phyloP scores from a whole-genome alignment of 1,140 invertebrate species.

The Scylla paramamosain region DNA sequence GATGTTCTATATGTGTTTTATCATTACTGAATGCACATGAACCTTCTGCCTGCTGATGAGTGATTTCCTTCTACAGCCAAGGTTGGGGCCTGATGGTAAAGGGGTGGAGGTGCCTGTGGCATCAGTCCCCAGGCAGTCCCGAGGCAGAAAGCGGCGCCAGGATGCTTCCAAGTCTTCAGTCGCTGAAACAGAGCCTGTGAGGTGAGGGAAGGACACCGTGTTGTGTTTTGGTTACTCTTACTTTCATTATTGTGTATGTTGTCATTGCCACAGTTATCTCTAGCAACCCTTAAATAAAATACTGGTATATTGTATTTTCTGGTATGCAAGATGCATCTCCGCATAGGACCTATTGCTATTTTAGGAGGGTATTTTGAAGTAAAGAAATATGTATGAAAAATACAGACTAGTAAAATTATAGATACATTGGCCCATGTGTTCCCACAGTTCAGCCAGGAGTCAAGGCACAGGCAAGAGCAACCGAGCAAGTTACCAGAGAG shows the following conservation, averaged over 20 bases:
- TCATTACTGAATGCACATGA: too few species aligned
- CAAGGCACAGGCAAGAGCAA: background rate
- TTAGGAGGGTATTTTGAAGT: too few species aligned
- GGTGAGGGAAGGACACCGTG: constrained; percentile 9
- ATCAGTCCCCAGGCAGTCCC: background rate
- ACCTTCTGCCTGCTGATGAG: too few species aligned
- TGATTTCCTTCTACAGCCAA: constrained; percentile 33
- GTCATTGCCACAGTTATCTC: too few species aligned
- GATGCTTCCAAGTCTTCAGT: constrained; percentile 29
- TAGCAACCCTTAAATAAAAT: too few species aligned
- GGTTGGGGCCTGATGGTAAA: constrained; percentile 59
- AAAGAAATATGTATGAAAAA: too few species aligned
- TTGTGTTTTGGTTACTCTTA: background rate
- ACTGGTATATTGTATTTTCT: too few species aligned
- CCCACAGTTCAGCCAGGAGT: background rate
- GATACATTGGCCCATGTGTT: too few species aligned
- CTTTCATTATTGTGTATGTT: background rate
- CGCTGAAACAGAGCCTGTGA: background rate
- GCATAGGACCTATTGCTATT: too few species aligned
- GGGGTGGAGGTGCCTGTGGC: constrained; percentile 48
- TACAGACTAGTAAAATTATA: too few species aligned
- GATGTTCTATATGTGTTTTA: too few species aligned
- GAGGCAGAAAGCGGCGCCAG: constrained; percentile 47
- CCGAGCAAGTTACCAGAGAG: constrained; percentile 56
- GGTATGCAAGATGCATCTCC: too few species aligned